Evolutionary conservation across 2,113 vertebrate species (phyloP), one percentile per base, ranked within the genome.

Genomic region (Aptenodytes patagonicus): DNA sequence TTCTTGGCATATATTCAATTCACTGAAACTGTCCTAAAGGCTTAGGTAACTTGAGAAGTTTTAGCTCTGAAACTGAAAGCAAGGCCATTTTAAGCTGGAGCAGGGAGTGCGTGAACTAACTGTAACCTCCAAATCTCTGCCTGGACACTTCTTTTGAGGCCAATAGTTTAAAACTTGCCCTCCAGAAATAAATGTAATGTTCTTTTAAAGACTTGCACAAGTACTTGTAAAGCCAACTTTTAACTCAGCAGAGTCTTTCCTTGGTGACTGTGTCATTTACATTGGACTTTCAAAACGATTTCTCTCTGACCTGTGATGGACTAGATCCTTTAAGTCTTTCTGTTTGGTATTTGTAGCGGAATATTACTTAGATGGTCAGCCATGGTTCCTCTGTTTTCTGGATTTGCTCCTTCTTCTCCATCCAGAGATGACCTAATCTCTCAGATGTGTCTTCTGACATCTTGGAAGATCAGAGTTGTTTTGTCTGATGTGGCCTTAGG

Each of bases 261-360:
- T 4, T 61, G 47, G 16, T 66, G 71, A 25, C 65, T 80, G 52
- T 79, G 49, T 44, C 44, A 6, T 38, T 77, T 46, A 10, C 3
- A 1, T 0, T 55, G 72, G 49, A 13, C 20, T 93, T 55, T 5
- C 0, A 3, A 52, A 81, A 49, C 0, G 0, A 12, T 73, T 92
- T 66, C 32, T 78, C 12, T 72, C 64, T 70, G 68, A 12, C 42
- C 24, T 29, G 12, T 6, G 31, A 13, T 10, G 21, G 21, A 16
- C 15, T 38, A 34, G 16, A 21, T 80, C 55, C 55, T 87, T 8
- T 14, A 15, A 38, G 9, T 44, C 57, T 38, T 85, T 60, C 55
- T 52, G 7, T 51, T 85, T 61, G 71, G 21, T 73, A 0, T 64
- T 80, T 57, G 18, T 40, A 32, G 66, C 8, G 0, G n/a, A 24